These are phyloP conservation scores for Brachypteracias leptosomus DNA, from an alignment of 2,113 vertebrate species.

Conservation along the genomic window DNA sequence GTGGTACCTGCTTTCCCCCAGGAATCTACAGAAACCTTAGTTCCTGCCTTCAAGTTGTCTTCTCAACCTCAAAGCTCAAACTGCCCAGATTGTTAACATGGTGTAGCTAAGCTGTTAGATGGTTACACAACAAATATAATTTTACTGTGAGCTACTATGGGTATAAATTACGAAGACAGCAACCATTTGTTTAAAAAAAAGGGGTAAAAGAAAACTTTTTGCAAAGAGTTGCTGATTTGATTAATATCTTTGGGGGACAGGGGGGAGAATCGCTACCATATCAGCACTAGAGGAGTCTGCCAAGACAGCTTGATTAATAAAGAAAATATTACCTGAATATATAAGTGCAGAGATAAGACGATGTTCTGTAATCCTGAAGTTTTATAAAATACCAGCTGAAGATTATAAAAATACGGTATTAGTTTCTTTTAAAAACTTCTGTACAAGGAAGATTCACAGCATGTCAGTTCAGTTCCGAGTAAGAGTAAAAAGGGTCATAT, in stretches of 20 bases:
- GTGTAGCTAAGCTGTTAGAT: neutral
- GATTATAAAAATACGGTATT: neutral
- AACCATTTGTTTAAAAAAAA: neutral
- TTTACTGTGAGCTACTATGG: neutral
- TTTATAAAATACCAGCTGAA: neutral
- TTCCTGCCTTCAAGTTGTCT: neutral
- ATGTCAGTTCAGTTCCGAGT: neutral
- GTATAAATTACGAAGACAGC: slow-evolving; percentile 9
- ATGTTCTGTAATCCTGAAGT: neutral
- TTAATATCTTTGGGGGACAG: neutral
- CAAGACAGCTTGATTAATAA: neutral
- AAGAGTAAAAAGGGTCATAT: neutral
- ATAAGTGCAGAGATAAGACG: neutral
- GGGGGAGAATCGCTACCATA: neutral
- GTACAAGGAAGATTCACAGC: neutral
- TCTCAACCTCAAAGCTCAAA: no score
- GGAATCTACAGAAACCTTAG: neutral
- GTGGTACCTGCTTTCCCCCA: accelerated
- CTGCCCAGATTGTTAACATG: neutral
- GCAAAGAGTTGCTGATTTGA: neutral
- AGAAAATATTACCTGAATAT: neutral
- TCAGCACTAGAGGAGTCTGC: neutral
- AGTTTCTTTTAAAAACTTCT: neutral
- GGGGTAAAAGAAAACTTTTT: neutral
- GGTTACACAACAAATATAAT: neutral